phyloP scores from a whole-genome alignment of 2,888 invertebrate species.

The Adela reaumurella region DNA sequence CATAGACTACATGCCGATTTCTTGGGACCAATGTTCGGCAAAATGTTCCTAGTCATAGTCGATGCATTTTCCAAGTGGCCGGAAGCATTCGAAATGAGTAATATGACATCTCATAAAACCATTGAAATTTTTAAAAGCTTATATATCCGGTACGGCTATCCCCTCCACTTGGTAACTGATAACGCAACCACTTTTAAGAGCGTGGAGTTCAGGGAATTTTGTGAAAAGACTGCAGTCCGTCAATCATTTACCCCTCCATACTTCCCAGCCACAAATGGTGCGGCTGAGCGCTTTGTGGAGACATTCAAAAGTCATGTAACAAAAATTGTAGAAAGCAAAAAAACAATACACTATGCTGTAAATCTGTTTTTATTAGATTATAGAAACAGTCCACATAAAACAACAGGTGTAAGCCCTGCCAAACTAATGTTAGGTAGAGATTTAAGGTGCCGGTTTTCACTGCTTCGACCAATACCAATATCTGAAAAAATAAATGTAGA shows the following conservation, averaged over 20 bases:
- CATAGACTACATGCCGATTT: neutral
- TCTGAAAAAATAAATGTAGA: slow-evolving; percentile 1
- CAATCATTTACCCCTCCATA: neutral
- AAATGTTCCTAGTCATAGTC: neutral
- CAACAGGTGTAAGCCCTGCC: neutral
- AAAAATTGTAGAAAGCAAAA: neutral
- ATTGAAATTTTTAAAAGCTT: slow-evolving; percentile 3
- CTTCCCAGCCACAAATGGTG: neutral
- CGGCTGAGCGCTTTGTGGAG: neutral
- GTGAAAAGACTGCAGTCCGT: neutral
- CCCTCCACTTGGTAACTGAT: neutral
- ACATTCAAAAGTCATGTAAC: neutral
- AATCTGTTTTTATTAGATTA: neutral
- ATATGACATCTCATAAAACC: slow-evolving; percentile 4
- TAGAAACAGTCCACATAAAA: neutral
- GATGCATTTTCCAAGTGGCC: slow-evolving; percentile 8
- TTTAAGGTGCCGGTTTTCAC: slow-evolving; percentile 2
- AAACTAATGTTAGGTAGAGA: slow-evolving; percentile 3
- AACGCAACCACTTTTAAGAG: neutral
- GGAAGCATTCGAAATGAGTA: slow-evolving; percentile 5
- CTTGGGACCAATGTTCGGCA: neutral
- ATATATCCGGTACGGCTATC: slow-evolving; percentile 1
- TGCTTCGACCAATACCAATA: slow-evolving; percentile 1
- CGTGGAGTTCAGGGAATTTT: neutral
- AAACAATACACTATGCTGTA: neutral